phyloP scores from a whole-genome alignment of 2,797 vertebrate species.

The Passerculus sandwichensis region DNA sequence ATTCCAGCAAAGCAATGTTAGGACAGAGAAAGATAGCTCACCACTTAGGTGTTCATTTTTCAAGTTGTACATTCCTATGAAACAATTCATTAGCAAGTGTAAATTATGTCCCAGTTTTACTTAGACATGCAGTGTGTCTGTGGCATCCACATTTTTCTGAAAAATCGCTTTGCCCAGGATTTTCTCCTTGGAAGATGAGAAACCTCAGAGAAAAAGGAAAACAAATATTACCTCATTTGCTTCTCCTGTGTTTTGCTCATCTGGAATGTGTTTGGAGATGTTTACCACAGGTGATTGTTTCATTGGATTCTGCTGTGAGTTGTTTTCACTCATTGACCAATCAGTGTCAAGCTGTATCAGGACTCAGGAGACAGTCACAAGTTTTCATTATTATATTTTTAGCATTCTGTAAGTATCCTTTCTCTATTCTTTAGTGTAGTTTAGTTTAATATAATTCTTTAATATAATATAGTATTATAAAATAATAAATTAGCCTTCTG shows the following conservation, averaged over 20 bases:
- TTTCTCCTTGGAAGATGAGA: background rate
- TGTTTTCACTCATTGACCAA: background rate
- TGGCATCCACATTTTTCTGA: background rate
- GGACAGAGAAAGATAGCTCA: background rate
- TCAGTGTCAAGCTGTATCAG: background rate
- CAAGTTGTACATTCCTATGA: background rate
- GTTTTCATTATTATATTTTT: background rate
- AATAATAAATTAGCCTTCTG: background rate
- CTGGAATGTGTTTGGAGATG: background rate
- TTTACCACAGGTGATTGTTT: background rate
- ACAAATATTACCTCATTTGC: background rate
- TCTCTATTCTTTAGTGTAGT: background rate
- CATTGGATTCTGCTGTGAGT: too few relatives aligned
- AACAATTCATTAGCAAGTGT: background rate
- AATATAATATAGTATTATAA: background rate
- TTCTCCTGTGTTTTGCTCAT: background rate
- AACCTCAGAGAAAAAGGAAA: background rate
- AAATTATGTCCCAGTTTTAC: background rate
- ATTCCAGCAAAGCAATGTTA: background rate
- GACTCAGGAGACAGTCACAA: background rate
- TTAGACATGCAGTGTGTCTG: accelerated
- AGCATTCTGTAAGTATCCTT: background rate
- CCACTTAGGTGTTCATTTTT: background rate
- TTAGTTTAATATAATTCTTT: background rate
- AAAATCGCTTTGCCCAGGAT: background rate